Conservation (phyloP, 2,113 vertebrate genomes). For the Saccopteryx leptura region DNA sequence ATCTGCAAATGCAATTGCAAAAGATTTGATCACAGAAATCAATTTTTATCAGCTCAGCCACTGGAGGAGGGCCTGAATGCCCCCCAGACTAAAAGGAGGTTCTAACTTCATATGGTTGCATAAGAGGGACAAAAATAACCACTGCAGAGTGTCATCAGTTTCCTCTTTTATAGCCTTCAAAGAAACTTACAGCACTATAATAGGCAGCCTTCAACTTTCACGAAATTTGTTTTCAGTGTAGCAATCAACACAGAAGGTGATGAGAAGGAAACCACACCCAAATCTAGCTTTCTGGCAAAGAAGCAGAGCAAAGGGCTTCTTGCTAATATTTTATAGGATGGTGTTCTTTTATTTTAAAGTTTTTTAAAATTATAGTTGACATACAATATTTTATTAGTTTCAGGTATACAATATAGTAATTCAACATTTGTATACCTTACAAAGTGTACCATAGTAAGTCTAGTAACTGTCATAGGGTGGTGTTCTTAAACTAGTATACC, state of each 20-base stretch:
- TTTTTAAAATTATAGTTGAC: too few relatives aligned
- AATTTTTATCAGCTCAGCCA: not conserved
- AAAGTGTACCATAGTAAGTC: not conserved
- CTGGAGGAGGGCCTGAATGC: not conserved
- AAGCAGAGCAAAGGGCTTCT: not conserved
- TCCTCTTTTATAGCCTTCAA: not conserved
- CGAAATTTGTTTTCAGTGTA: not conserved
- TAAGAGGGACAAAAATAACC: not conserved
- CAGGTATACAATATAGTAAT: too few relatives aligned
- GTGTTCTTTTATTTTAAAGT: too few relatives aligned
- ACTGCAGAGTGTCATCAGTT: not conserved
- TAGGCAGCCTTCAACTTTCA: not conserved
- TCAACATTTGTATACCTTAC: too few relatives aligned
- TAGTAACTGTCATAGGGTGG: not conserved
- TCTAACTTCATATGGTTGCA: not conserved
- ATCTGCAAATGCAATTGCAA: not conserved
- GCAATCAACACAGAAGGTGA: not conserved
- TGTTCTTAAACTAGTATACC: not conserved
- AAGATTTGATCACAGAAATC: not conserved
- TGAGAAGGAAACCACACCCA: conserved; percentile 34
- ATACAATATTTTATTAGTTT: too few relatives aligned
- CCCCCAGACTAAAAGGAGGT: not conserved
- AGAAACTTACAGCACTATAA: not conserved
- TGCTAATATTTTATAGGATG: too few relatives aligned
- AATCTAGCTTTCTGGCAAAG: not conserved